Evolutionary conservation across 2,797 vertebrate species (phyloP).

Genomic region (Mergus octosetaceus): DNA sequence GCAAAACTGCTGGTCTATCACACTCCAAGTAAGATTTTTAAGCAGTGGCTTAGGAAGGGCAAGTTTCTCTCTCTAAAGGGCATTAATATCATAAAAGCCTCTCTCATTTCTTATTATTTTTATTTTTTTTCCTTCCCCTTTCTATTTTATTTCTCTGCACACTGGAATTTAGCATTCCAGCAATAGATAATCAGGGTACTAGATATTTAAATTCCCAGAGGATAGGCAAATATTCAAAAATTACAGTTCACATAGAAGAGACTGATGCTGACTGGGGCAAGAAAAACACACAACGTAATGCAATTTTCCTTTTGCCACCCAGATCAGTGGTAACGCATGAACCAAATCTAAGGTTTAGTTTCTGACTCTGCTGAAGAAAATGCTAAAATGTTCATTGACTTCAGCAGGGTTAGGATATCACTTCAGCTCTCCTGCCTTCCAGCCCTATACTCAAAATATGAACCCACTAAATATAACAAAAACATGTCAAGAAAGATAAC

Average conservation of each 20-base stretch:
- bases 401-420: not conserved
- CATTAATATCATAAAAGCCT: not conserved
- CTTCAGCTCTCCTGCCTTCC: not conserved
- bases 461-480: not conserved
- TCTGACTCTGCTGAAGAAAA: not conserved
- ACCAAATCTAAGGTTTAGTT: not conserved
- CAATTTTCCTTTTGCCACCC: not conserved
- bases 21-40: not conserved
- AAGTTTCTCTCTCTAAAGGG: not conserved
- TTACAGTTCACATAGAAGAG: not conserved
- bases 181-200: not conserved
- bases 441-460: not conserved
- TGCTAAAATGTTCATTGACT: not conserved
- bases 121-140: not conserved
- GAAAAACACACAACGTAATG: not conserved
- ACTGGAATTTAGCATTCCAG: not conserved
- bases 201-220: not conserved
- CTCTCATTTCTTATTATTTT: no score
- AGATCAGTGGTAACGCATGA: not conserved
- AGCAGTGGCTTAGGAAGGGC: not conserved
- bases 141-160: not conserved
- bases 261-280: not conserved
- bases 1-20: rapidly evolving
- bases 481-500: not conserved
- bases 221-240: not conserved